Conservation (phyloP, 2,888 invertebrate species). For the Dicyrtoma fusca region DNA sequence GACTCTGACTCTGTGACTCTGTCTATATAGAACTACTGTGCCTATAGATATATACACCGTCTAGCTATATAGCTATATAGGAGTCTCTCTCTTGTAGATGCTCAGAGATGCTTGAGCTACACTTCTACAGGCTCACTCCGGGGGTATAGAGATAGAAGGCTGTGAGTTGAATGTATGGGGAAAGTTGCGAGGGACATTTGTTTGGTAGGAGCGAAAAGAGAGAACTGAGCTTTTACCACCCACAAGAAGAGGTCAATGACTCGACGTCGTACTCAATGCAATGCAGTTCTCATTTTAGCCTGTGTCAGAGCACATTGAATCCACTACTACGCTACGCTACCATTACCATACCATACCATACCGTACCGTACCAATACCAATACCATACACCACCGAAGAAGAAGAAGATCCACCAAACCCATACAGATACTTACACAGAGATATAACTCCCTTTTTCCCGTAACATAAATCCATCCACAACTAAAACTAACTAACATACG, state of each 20-base stretch:
- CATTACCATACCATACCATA: not conserved
- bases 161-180: not conserved
- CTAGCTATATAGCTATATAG: too few relatives aligned
- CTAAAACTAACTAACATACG: too few relatives aligned
- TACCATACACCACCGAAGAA: too few relatives aligned
- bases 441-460: too few relatives aligned
- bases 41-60: too few relatives aligned
- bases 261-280: conserved; percentile 27
- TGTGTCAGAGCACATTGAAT: conserved; percentile 19
- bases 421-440: too few relatives aligned
- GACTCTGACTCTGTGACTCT: not conserved
- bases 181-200: conserved; percentile 12
- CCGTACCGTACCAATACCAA: not conserved
- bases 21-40: not conserved
- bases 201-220: conserved; percentile 19
- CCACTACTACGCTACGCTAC: not conserved
- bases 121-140: too few relatives aligned
- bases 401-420: too few relatives aligned
- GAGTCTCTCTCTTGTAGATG: too few relatives aligned
- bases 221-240: conserved; percentile 23
- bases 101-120: too few relatives aligned
- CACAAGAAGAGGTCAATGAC: conserved; percentile 35
- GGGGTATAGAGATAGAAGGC: too few relatives aligned
- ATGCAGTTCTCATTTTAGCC: conserved; percentile 30
- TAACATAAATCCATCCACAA: too few relatives aligned